Evolutionary conservation across 2,797 vertebrate species (phyloP), one percentile per base, ranked within the genome.

Genomic region (Cebuella pygmaea): DNA sequence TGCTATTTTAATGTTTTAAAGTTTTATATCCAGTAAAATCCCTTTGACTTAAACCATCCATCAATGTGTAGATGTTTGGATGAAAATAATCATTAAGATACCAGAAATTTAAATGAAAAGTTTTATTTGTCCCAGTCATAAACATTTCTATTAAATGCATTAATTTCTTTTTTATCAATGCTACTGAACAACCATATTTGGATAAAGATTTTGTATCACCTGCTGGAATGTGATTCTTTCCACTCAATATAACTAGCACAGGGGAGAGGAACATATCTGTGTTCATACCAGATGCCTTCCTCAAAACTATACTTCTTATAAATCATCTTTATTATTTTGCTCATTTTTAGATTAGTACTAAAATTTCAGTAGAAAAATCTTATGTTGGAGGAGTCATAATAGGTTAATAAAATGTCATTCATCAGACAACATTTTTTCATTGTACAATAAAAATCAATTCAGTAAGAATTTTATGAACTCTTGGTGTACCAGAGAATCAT

Each of bases 291-390:
- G 12, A 19, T 26, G n/a, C 0, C 26, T 74, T 79, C 59, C 26
- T 78, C 55, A 46, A 93, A 88, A 57, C 14, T 36, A 2, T 26
- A 17, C 36, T 14, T 87, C 80, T 87, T 81, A 88, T 86, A 84
- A 91, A 67, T 76, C n/a, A 80, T 52, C 50, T 92, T 89, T 72
- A 93, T 88, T 92, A 59, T 26, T 84, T 93, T 85, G 17, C 67
- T 88, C 15, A 70, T 61, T 94, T 97, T 95, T 48, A 57, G 5
- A 44, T 83, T 46, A 46, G 7, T 39, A 22, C 33, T 52, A 70
- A 93, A 95, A 93, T 27, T 48, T 91, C 24, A 57, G 27, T 57
- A 41, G 41, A 70, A 55, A 72, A 59, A 13, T 67, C 61, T 79
- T 90, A 39, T 44, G 1, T 90, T 85, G 11, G 9, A 36, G 8